Evolutionary conservation across 2,888 invertebrate genomes (phyloP).

Genomic region (Amaurobius ferox): DNA sequence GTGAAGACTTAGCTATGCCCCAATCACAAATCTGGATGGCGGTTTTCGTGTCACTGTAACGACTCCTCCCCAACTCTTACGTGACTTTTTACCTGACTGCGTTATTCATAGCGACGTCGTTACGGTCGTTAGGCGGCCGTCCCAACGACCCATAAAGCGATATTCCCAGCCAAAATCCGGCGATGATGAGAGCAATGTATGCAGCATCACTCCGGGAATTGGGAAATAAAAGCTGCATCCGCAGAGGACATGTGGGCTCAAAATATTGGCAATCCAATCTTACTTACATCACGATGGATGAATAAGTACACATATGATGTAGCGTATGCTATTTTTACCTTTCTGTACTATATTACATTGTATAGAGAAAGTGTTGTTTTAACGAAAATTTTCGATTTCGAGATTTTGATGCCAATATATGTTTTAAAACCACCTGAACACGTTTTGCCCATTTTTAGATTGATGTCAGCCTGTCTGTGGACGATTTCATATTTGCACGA

Average conservation of each 20-base stretch:
- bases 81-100: conserved; percentile 59
- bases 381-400: too few relatives aligned
- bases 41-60: conserved; percentile 67
- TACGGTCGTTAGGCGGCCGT: conserved; percentile 64
- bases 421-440: too few relatives aligned
- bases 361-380: too few relatives aligned
- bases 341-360: too few relatives aligned
- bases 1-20: not conserved
- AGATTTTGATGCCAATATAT: too few relatives aligned
- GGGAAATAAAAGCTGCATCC: conserved; percentile 63
- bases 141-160: conserved; percentile 65
- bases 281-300: too few relatives aligned
- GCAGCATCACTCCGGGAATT: conserved; percentile 21
- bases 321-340: too few relatives aligned
- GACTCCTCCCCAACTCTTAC: conserved; percentile 33
- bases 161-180: conserved; percentile 24
- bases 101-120: conserved; percentile 71
- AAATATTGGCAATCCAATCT: conserved; percentile 48
- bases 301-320: too few relatives aligned
- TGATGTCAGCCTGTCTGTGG: too few relatives aligned
- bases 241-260: conserved; percentile 54
- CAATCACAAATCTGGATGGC: not conserved
- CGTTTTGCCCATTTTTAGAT: too few relatives aligned
- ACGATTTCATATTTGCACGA: too few relatives aligned
- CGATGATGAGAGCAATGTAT: conserved; percentile 48